These are phyloP conservation scores for Aleiodes sp. DNA, from an alignment of 1,140 invertebrate species.

Conservation along the genomic window DNA sequence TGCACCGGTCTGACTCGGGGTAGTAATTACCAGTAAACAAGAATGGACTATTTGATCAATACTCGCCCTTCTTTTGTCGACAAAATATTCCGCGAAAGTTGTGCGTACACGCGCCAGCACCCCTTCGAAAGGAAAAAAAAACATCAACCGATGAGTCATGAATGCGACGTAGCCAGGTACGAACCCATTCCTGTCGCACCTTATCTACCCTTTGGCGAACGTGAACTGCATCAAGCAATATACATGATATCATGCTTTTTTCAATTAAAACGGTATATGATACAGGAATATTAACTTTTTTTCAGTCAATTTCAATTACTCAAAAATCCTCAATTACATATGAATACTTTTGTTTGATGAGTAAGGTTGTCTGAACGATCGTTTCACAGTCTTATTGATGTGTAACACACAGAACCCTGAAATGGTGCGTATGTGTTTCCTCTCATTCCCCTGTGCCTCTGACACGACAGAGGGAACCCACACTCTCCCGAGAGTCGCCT, in stretches of 20 bases:
- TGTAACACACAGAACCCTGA: not conserved
- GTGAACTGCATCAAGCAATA: not conserved
- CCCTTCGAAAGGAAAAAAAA: constrained; percentile 30
- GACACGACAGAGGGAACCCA: not conserved
- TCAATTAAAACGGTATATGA: not conserved
- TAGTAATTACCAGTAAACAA: constrained; percentile 50
- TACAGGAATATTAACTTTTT: too few relatives aligned
- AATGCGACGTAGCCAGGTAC: constrained; percentile 35
- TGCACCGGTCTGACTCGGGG: constrained; percentile 17
- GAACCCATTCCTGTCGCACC: constrained; percentile 39
- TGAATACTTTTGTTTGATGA: too few relatives aligned
- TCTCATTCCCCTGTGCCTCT: not conserved
- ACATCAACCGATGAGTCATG: constrained; percentile 45
- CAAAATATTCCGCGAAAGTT: constrained; percentile 40
- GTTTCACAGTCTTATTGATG: not conserved
- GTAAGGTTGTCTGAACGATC: not conserved
- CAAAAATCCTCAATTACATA: too few relatives aligned
- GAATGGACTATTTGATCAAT: constrained; percentile 53
- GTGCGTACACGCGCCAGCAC: not conserved
- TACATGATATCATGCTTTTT: not conserved
- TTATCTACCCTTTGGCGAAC: constrained; percentile 42
- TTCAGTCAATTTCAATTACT: too few relatives aligned
- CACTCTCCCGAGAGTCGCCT: not conserved
- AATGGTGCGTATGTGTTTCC: not conserved
- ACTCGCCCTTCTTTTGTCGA: constrained; percentile 35